These are phyloP conservation scores for Nannospalax galili DNA, from an alignment of 2,113 vertebrate genomes.

Conservation along the genomic window DNA sequence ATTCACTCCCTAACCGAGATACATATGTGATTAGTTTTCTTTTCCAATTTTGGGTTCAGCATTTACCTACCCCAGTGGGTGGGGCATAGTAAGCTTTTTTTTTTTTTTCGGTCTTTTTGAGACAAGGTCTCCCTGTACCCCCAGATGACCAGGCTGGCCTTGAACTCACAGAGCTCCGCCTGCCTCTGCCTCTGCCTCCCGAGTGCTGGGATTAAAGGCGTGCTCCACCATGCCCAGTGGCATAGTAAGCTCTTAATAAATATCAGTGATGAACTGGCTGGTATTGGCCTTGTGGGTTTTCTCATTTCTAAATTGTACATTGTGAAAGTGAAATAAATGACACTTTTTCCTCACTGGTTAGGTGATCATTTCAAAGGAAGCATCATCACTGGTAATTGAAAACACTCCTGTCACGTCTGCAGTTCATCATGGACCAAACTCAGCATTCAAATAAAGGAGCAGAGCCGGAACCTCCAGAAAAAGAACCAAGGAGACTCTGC, in stretches of 20 bases:
- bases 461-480: background rate
- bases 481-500: constrained; percentile 52
- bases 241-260: background rate
- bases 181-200: too few species aligned
- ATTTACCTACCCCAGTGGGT: background rate
- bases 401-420: background rate
- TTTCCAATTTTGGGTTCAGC: background rate
- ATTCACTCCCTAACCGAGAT: background rate
- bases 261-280: background rate
- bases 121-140: too few species aligned
- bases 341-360: constrained; percentile 31
- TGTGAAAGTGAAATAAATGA: constrained; percentile 37
- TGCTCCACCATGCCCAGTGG: too few species aligned
- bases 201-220: too few species aligned
- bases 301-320: background rate
- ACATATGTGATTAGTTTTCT: background rate
- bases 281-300: background rate
- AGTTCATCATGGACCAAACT: constrained; percentile 41
- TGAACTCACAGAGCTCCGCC: too few species aligned
- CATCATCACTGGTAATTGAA: constrained; percentile 52
- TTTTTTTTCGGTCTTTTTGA: too few species aligned
- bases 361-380: constrained; percentile 54
- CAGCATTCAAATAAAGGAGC: constrained; percentile 58
- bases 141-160: too few species aligned
- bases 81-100: fast-evolving